phyloP scores from a whole-genome alignment of 2,113 vertebrate genomes.

The Myiagra hebetior region DNA sequence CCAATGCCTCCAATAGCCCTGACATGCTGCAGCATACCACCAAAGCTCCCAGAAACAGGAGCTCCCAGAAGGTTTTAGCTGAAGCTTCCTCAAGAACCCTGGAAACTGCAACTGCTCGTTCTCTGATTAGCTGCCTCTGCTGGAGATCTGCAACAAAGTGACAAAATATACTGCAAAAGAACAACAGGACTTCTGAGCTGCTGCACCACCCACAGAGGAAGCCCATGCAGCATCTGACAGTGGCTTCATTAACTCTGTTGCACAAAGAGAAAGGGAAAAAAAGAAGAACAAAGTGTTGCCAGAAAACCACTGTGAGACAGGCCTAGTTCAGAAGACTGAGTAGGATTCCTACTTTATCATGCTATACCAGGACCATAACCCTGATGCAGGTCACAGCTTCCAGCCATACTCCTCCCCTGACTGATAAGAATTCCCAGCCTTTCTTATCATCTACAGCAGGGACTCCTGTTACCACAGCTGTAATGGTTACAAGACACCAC shows the following conservation, averaged over 20 bases:
- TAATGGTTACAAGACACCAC: not conserved
- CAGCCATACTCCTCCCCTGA: not conserved
- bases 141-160: not conserved
- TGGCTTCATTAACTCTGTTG: not conserved
- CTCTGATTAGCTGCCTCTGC: not conserved
- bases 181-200: not conserved
- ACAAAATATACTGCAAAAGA: not conserved
- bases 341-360: not conserved
- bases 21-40: not conserved
- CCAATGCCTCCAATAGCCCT: not conserved
- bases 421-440: not conserved
- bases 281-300: not conserved
- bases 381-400: not conserved
- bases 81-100: not conserved
- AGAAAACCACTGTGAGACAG: not conserved
- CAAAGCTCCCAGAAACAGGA: not conserved
- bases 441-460: not conserved
- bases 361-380: not conserved
- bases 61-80: not conserved
- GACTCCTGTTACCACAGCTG: not conserved
- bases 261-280: not conserved
- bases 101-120: not conserved
- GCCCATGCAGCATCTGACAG: not conserved
- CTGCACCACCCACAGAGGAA: not conserved
- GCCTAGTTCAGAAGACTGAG: not conserved